Evolutionary conservation across 1,140 invertebrate species (phyloP).

Genomic region (Pemphigus obesinymphae): DNA sequence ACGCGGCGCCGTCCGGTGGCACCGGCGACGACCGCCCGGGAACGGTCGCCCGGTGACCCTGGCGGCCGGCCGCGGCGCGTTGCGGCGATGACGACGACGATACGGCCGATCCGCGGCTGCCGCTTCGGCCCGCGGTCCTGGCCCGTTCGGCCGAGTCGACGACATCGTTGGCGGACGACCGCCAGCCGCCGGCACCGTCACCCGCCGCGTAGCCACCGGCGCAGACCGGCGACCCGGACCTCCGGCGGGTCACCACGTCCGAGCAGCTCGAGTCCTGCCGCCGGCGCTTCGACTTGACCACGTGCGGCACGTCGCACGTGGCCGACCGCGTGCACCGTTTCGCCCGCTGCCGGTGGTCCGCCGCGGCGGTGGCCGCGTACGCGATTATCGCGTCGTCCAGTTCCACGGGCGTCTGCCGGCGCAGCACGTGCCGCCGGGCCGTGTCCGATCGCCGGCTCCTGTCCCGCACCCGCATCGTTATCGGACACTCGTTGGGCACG

Average conservation of each 20-base stretch:
- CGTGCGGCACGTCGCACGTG: slow-evolving; percentile 21
- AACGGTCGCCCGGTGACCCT: not conserved
- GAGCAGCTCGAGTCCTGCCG: slow-evolving; percentile 21
- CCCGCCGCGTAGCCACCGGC: not conserved
- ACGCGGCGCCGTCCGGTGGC: too few relatives aligned
- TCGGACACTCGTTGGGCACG: slow-evolving; percentile 59
- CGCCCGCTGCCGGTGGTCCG: not conserved
- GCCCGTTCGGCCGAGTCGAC: not conserved
- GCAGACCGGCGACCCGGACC: slow-evolving; percentile 7
- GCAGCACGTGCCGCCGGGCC: slow-evolving; percentile 66
- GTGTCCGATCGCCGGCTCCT: slow-evolving; percentile 59
- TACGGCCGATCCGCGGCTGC: not conserved
- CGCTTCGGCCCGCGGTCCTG: not conserved
- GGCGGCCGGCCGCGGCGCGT: not conserved
- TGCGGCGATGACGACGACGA: not conserved
- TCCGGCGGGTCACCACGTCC: not conserved
- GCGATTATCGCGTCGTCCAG: slow-evolving; percentile 56
- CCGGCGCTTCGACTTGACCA: not conserved
- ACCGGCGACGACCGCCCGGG: not conserved
- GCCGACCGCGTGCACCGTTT: slow-evolving; percentile 30
- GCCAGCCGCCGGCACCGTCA: not conserved
- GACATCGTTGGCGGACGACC: slow-evolving; percentile 25
- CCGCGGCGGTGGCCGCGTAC: slow-evolving; percentile 48
- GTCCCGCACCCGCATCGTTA: slow-evolving; percentile 65
- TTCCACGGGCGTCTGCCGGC: slow-evolving; percentile 66